phyloP scores from a whole-genome alignment of 2,888 invertebrate genomes.

The Acleris emargana region DNA sequence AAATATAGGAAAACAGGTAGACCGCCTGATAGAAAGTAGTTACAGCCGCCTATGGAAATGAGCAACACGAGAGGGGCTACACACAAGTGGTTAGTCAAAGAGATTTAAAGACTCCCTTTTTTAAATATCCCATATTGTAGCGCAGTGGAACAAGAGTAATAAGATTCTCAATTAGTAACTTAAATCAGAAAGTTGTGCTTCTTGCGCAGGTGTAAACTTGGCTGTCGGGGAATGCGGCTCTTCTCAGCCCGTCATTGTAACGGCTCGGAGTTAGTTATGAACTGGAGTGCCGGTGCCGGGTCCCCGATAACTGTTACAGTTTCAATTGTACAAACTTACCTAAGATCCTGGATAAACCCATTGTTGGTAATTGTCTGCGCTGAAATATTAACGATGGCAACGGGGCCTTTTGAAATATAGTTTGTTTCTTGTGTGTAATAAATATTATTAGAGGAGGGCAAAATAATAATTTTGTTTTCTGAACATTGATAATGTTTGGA shows the following conservation, averaged over 20 bases:
- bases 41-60: too few relatives aligned
- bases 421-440: not conserved
- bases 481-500: too few relatives aligned
- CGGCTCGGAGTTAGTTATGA: constrained; percentile 65
- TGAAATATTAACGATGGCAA: constrained; percentile 26
- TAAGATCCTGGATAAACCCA: constrained; percentile 49
- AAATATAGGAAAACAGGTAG: too few relatives aligned
- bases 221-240: constrained; percentile 49
- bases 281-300: constrained; percentile 51
- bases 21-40: too few relatives aligned
- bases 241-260: constrained; percentile 62
- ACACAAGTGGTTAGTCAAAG: too few relatives aligned
- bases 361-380: constrained; percentile 44
- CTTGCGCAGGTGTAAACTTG: constrained; percentile 23
- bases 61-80: too few relatives aligned
- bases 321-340: constrained; percentile 56
- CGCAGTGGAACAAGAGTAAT: too few relatives aligned
- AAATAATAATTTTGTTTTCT: too few relatives aligned
- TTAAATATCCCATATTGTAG: too few relatives aligned
- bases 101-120: too few relatives aligned
- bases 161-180: too few relatives aligned
- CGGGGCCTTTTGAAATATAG: constrained; percentile 1
- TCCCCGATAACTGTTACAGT: constrained; percentile 46
- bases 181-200: not conserved
- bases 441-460: not conserved